Evolutionary conservation across 2,888 invertebrate species (phyloP).

Genomic region (Adela reaumurella): DNA sequence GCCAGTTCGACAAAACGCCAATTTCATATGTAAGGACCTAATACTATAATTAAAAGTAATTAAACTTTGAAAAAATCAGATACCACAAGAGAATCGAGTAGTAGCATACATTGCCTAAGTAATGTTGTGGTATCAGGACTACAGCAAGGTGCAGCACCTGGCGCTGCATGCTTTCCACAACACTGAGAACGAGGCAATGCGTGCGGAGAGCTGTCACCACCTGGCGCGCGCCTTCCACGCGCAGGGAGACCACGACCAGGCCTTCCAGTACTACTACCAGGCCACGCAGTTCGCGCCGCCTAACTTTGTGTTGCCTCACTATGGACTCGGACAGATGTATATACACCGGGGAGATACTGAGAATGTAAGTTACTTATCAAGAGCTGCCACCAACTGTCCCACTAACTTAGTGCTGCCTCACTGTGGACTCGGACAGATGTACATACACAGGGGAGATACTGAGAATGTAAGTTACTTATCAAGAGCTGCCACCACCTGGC

Average conservation of each 20-base stretch:
- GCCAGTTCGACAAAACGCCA: too few relatives aligned
- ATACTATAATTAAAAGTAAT: too few relatives aligned
- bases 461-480: conserved; percentile 73
- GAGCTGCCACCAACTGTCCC: too few relatives aligned
- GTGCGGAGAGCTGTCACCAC: conserved; percentile 98
- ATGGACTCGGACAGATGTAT: conserved; percentile 99
- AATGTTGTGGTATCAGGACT: too few relatives aligned
- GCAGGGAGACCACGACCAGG: conserved; percentile 92
- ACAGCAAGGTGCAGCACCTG: conserved; percentile 92
- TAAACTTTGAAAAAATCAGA: background rate
- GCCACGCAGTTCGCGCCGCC: conserved; percentile 96
- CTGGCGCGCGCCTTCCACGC: conserved; percentile 95
- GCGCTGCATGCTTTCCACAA: conserved; percentile 97
- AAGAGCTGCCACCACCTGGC: too few relatives aligned
- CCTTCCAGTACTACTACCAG: conserved; percentile 98
- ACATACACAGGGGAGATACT: conserved; percentile 92
- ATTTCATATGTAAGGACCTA: too few relatives aligned
- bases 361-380: conserved; percentile 66
- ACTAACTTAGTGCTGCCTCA: conserved; percentile 93
- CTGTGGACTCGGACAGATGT: conserved; percentile 99
- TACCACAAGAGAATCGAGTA: background rate
- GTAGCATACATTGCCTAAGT: too few relatives aligned
- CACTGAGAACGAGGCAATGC: conserved; percentile 98
- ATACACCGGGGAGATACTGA: conserved; percentile 94
- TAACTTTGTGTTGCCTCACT: conserved; percentile 94